A percentile compares a stretch with the other conserved stretches of the same genome.
Evolutionary conservation across 2,888 invertebrate genomes (phyloP).

Genomic region (Ophraella communa): DNA sequence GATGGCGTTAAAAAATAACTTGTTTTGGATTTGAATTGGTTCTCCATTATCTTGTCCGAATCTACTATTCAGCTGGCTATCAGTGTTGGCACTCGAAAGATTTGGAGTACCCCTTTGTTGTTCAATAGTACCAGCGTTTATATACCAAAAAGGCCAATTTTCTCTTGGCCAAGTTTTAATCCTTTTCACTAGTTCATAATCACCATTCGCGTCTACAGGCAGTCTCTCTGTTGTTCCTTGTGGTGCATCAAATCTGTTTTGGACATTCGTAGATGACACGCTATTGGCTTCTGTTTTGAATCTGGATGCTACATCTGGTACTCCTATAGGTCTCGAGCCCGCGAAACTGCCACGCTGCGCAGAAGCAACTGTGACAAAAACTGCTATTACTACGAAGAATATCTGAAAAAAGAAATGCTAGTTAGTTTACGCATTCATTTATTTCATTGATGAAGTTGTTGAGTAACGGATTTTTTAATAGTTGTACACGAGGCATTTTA

Average conservation of each 20-base stretch:
- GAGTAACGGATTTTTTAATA: too few species aligned
- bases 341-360: constrained; percentile 65
- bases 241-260: constrained; percentile 64
- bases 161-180: constrained; percentile 71
- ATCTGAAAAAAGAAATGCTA: constrained; percentile 10
- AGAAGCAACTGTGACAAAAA: constrained; percentile 15
- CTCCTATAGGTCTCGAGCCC: constrained; percentile 65
- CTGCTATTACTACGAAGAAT: constrained; percentile 6
- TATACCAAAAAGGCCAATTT: constrained; percentile 74
- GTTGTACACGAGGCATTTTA: too few species aligned
- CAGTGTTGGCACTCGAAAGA: not conserved
- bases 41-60: not conserved
- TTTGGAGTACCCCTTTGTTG: constrained; percentile 32
- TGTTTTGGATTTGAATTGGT: not conserved
- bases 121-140: constrained; percentile 73
- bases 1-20: constrained; percentile 7
- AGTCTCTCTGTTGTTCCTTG: constrained; percentile 60
- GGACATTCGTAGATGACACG: not conserved
- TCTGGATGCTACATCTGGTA: constrained; percentile 61
- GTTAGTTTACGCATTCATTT: too few species aligned
- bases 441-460: too few species aligned
- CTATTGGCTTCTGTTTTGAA: not conserved
- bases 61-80: not conserved
- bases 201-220: constrained; percentile 73
- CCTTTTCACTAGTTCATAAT: constrained; percentile 66